Evolutionary conservation across 2,797 vertebrate species (phyloP).

Genomic region (Phrynocephalus vlangalii): DNA sequence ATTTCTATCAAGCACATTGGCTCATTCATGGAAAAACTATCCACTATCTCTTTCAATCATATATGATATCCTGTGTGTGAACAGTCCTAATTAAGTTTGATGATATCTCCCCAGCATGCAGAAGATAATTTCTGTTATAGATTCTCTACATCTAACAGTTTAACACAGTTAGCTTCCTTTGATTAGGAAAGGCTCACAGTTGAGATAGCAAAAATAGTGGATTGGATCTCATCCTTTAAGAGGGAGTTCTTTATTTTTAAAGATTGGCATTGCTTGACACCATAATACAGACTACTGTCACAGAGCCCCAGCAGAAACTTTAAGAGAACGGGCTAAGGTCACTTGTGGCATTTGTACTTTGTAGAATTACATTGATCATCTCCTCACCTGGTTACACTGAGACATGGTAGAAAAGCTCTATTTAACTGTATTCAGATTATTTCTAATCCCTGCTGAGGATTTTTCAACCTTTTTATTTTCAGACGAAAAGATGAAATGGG

Average conservation of each 20-base stretch:
- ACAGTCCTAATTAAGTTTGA: constrained; percentile 56
- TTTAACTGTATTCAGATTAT: constrained; percentile 20
- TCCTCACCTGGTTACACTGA: constrained; percentile 10
- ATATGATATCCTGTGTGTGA: constrained; percentile 10
- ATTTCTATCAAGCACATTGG: constrained; percentile 26
- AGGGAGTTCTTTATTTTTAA: constrained; percentile 5
- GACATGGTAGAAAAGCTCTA: background rate
- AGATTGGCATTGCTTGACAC: background rate
- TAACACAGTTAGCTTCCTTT: constrained; percentile 40
- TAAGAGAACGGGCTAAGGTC: constrained; percentile 24
- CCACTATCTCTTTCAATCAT: constrained; percentile 38
- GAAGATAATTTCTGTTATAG: constrained; percentile 40
- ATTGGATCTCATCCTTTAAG: constrained; percentile 28
- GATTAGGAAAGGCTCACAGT: constrained; percentile 46
- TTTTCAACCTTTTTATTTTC: background rate
- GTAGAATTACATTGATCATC: background rate
- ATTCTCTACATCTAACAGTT: constrained; percentile 40
- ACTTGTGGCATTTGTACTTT: constrained; percentile 1
- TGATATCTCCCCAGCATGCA: constrained; percentile 31
- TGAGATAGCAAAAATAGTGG: constrained; percentile 37
- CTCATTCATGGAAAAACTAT: constrained; percentile 33
- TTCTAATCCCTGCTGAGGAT: constrained; percentile 9
- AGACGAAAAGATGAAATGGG: background rate
- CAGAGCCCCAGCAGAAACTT: constrained; percentile 12
- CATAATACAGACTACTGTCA: background rate